Evolutionary conservation across 2,113 vertebrate genomes (phyloP).

Genomic region (Theristicus caerulescens): DNA sequence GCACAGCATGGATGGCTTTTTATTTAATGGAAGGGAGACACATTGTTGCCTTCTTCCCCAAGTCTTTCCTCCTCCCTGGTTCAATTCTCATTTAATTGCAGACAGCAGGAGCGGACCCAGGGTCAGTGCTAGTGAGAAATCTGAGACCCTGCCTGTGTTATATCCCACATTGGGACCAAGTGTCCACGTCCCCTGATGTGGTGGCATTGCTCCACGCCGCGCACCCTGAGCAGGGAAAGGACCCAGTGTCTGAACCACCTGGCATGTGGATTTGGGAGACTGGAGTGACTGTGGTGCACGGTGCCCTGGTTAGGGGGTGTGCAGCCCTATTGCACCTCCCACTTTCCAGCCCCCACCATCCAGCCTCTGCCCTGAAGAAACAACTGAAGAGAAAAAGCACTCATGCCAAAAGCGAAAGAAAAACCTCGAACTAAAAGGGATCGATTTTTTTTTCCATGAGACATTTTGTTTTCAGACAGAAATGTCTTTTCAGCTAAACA

Average conservation of each 20-base stretch:
- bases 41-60: background rate
- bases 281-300: accelerated
- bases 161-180: accelerated
- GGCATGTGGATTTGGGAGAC: accelerated
- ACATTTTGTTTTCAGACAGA: background rate
- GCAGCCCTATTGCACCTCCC: background rate
- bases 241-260: accelerated
- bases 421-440: background rate
- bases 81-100: background rate
- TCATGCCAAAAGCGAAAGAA: background rate
- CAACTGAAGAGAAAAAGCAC: background rate
- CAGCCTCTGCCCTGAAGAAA: background rate
- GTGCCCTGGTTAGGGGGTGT: accelerated
- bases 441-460: background rate
- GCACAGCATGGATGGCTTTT: background rate
- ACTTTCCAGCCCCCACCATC: too few species aligned
- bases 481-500: background rate
- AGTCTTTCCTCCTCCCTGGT: background rate
- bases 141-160: accelerated
- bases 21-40: background rate
- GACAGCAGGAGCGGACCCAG: accelerated
- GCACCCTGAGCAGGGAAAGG: background rate
- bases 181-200: background rate
- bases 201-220: background rate
- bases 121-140: too few species aligned